A percentile compares a stretch with the other conserved stretches of the same genome.
Conservation (phyloP, 2,113 vertebrate genomes). For the Etheostoma spectabile region DNA sequence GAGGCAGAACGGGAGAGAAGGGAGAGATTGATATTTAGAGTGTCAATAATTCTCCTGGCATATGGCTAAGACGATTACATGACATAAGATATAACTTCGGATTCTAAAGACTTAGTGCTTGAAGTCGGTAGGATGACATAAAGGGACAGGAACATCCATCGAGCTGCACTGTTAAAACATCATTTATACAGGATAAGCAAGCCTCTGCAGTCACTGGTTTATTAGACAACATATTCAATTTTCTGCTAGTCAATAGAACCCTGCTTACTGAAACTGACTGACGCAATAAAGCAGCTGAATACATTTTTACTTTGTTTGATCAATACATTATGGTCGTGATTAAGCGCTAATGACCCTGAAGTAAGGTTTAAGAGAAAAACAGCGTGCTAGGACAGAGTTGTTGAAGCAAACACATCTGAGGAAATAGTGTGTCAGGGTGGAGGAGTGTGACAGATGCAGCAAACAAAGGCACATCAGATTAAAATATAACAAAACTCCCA, state of each 20-base stretch:
- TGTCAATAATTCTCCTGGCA: slow-evolving; percentile 55
- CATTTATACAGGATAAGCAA: not conserved
- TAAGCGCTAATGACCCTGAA: slow-evolving; percentile 4
- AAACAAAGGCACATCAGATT: slow-evolving; percentile 2
- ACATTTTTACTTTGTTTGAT: slow-evolving; percentile 18
- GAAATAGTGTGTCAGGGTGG: not conserved
- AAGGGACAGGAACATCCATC: slow-evolving; percentile 8
- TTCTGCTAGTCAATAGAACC: not conserved
- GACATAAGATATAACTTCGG: slow-evolving; percentile 4
- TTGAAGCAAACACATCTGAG: not conserved
- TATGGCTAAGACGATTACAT: slow-evolving; percentile 49
- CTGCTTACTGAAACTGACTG: slow-evolving; percentile 10
- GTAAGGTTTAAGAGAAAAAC: slow-evolving; percentile 14
- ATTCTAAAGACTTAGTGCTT: slow-evolving; percentile 35
- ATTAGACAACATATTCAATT: slow-evolving; percentile 7
- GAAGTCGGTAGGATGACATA: not conserved
- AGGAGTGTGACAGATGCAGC: not conserved
- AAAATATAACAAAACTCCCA: not conserved
- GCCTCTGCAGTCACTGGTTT: not conserved
- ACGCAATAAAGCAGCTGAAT: slow-evolving; percentile 40
- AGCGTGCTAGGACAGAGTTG: slow-evolving; percentile 1
- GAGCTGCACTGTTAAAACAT: not conserved
- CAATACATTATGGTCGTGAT: slow-evolving; percentile 29
- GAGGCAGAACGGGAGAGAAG: slow-evolving; percentile 15
- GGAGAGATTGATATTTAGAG: slow-evolving; percentile 38